Base-by-base conservation (phyloP, 2,888 invertebrate species). In the Margaritifera margaritifera region DNA sequence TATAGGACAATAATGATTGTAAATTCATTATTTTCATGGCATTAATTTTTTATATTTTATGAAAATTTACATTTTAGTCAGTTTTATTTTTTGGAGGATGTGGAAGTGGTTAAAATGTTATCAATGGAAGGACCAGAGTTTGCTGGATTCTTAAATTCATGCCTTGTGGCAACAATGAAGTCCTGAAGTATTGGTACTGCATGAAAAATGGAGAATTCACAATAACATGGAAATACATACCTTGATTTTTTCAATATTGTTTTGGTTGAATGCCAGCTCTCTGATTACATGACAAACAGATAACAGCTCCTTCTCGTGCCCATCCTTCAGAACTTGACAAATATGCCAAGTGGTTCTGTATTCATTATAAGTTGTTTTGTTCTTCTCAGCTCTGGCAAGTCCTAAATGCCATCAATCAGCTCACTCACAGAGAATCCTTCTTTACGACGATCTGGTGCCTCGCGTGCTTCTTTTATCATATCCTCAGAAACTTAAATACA, bases 351-450 rank as follows among this genome's bases (percentile, higher is more conserved):
- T 3, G 68, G 64, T 24, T 75, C 75, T 31, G 79, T 81, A 24
- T 76, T 62, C 72, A 82, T 80, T 18, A 84, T 78, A 52, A 77
- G 61, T 51, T 51, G 66, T 71, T 64, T 85, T 85, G 56, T 84
- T 84, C 31, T 70, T 64, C 50, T 86, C 84, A 72, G 81, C 82
- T 70, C 78, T 79, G 1, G 84, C 82, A 20, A 85, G 72, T 6
- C 80, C 76, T 8, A 75, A 78, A 85, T 60, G 2, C 84, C 84
- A 54, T 78, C 76, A 6, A 85, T 67, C 11, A 86, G 74, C 64
- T 86, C 86, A 20, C 80, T 69, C 18, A 80, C 70, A 57, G 77
- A 75, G 62, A 83, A 85, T 0, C 84, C 85, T 64, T 79, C 69
- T 58, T 76, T 68, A 27, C 82, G 73, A 18, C 77, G 73, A 31